Evolutionary conservation across 1,140 invertebrate species (phyloP).

Genomic region (Oreohelix idahoensis): DNA sequence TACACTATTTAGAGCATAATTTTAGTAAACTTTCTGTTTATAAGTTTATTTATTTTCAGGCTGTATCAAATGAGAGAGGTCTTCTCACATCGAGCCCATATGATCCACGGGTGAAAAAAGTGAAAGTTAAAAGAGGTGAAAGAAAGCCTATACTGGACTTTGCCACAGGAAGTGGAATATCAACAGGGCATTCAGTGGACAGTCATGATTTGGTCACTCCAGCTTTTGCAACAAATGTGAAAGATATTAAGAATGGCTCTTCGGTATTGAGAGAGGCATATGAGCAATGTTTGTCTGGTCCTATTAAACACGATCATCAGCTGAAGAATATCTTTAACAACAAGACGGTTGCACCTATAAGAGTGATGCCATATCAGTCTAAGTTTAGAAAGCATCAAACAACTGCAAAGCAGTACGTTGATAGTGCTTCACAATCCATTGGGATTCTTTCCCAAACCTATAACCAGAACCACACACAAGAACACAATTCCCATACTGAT

Average conservation of each 20-base stretch:
- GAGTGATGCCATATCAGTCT: not conserved
- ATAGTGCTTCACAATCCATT: not conserved
- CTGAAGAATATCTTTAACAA: conserved; percentile 53
- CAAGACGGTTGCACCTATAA: not conserved
- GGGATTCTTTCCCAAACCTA: not conserved
- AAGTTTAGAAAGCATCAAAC: not conserved
- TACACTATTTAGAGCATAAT: too few relatives aligned
- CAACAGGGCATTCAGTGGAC: not conserved
- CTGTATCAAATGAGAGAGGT: conserved; percentile 1
- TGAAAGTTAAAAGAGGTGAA: conserved; percentile 42
- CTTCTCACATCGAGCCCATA: conserved; percentile 46
- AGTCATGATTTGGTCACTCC: not conserved
- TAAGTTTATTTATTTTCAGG: not conserved
- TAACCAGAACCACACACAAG: not conserved
- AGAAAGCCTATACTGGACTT: not conserved
- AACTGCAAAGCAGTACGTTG: not conserved
- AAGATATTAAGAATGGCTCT: not conserved
- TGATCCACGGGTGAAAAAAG: conserved; percentile 55
- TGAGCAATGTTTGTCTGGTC: conserved; percentile 14
- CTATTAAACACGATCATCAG: conserved; percentile 48
- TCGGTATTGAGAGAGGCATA: not conserved
- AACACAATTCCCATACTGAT: not conserved
- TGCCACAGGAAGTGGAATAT: not conserved
- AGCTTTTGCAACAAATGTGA: not conserved
- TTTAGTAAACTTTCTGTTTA: too few relatives aligned